Base-by-base conservation (phyloP, 1,140 invertebrate genomes). In the Dryas iulia region DNA sequence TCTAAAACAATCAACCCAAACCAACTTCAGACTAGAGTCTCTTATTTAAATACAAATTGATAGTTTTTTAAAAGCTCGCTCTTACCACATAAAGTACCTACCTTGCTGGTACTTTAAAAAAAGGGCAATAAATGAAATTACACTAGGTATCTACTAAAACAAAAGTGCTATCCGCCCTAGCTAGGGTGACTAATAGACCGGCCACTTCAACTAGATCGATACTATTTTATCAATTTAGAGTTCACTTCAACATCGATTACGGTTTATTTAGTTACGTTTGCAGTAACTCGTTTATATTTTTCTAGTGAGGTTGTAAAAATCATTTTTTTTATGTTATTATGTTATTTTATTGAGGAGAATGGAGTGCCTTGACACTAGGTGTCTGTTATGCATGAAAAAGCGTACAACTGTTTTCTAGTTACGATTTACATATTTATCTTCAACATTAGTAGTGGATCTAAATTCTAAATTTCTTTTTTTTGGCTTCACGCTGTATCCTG, bases 171-270 rank as follows among this genome's bases (percentile, higher is more conserved):
- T 28, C 56, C 30, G 6, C 66, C 59, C 59, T 62, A 62, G 31
- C 61, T 63, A 75, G 77, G 77, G 82, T 78, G 76, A 82, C 77
- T 77, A 82, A 81, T 83, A 83, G 78, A 81, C 69, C 72, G 74
- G 70, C 76, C 76, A 71, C 70, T 68, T 69, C 66, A 58, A 61
- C 62, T 47, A 56, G 63, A 76, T 81, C 77, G 73, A 83, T 84
- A 77, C 75, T 71, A 76, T 83, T 79, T 79, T 81, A 78, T 74
- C 82, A 76, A 79, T 73, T 82, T 75, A 64, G 58, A 63, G 75
- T 24, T 47, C 57, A 53, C 33, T 59, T 59, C 26, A 64, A 21
- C 47, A 61, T 61, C 52, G 59, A 68, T 61, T 68, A 47, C 21
- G 57, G 56, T 59, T 60, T 59, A 66, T 31, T 66, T 53, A 53